Evolutionary conservation across 2,797 vertebrate species (phyloP).

Genomic region (Botia almorhae): DNA sequence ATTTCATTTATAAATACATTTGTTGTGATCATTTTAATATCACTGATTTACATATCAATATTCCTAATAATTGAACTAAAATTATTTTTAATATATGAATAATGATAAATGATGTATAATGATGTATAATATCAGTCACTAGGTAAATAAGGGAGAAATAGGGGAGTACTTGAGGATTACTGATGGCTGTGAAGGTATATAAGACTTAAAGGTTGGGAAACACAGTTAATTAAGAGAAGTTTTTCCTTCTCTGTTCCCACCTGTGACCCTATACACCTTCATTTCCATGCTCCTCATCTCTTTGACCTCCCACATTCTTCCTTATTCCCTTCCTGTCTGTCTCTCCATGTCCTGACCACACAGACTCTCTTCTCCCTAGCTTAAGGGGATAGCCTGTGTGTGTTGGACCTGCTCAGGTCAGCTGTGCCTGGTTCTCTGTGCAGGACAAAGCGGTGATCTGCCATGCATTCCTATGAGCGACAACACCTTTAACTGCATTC

Average conservation of each 20-base stretch:
- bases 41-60: too few species aligned
- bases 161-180: too few species aligned
- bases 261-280: constrained; percentile 9
- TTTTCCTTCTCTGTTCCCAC: constrained; percentile 8
- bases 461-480: constrained; percentile 21
- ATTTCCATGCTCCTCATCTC: constrained; percentile 32
- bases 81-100: too few species aligned
- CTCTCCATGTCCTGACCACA: constrained; percentile 1
- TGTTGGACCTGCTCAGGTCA: constrained; percentile 70
- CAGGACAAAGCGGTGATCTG: not conserved
- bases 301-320: not conserved
- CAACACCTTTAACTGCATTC: constrained; percentile 42
- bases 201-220: not conserved
- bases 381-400: constrained; percentile 69
- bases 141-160: too few species aligned
- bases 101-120: too few species aligned
- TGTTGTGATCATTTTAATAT: not conserved
- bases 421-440: not conserved
- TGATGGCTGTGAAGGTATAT: too few species aligned
- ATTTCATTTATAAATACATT: too few species aligned
- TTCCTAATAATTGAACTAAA: too few species aligned
- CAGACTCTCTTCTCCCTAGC: constrained; percentile 60
- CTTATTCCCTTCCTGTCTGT: not conserved
- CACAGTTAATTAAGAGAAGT: not conserved
- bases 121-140: too few species aligned